Conservation (phyloP, 2,888 invertebrate genomes). For the Pantelozetes paolii region DNA sequence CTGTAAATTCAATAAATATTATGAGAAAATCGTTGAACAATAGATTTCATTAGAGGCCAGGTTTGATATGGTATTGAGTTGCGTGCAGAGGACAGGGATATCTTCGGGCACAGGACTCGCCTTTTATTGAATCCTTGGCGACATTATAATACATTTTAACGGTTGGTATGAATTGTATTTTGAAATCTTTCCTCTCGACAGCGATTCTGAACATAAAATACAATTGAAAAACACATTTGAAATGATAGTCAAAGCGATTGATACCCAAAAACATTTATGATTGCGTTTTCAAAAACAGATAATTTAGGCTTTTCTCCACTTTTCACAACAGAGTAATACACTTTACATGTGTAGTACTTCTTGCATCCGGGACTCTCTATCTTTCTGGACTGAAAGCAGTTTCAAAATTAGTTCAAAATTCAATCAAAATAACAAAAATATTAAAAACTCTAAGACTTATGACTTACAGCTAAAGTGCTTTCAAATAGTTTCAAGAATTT, state of each 20-base stretch:
- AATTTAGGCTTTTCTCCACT: conserved; percentile 37
- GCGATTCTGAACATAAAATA: conserved; percentile 37
- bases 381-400: conserved; percentile 21
- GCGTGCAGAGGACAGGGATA: conserved; percentile 40
- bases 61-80: conserved; percentile 1
- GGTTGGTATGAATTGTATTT: conserved; percentile 40
- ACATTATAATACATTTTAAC: conserved; percentile 43
- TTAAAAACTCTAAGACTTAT: too few species aligned
- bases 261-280: conserved; percentile 42
- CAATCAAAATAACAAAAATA: neutral
- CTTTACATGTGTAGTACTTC: conserved; percentile 41
- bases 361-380: conserved; percentile 38
- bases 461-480: conserved; percentile 40
- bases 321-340: conserved; percentile 35
- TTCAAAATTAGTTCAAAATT: neutral
- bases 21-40: too few species aligned
- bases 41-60: neutral
- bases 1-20: too few species aligned
- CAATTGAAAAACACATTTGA: neutral
- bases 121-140: conserved; percentile 40
- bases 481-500: conserved; percentile 40
- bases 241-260: neutral
- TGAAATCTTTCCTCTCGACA: conserved; percentile 40
- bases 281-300: conserved; percentile 38
- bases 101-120: conserved; percentile 33